phyloP scores from a whole-genome alignment of 2,888 invertebrate genomes.

The Heliconius sara region DNA sequence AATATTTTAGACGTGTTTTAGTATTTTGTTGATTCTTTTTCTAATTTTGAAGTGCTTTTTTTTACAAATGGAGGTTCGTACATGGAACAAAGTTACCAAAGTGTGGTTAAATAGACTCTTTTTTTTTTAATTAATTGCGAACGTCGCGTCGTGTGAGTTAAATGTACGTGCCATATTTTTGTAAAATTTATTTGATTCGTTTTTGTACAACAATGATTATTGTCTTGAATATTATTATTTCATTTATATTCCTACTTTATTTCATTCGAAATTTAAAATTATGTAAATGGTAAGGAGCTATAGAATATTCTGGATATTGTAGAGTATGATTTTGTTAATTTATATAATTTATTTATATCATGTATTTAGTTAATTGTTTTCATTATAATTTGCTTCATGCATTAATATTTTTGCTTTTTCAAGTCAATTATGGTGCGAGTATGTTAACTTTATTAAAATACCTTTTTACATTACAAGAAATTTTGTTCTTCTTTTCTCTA shows the following conservation, averaged over 20 bases:
- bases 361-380: slow-evolving; percentile 45
- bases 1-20: slow-evolving; percentile 57
- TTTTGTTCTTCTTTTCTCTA: slow-evolving; percentile 35
- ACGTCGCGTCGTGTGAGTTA: slow-evolving; percentile 44
- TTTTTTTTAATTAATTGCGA: slow-evolving; percentile 34
- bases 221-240: slow-evolving; percentile 24
- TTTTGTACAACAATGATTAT: slow-evolving; percentile 21
- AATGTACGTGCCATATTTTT: slow-evolving; percentile 57
- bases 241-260: slow-evolving; percentile 5
- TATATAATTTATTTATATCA: slow-evolving; percentile 40
- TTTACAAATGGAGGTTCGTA: slow-evolving; percentile 42
- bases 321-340: slow-evolving; percentile 39
- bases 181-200: slow-evolving; percentile 5
- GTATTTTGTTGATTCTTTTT: slow-evolving; percentile 42
- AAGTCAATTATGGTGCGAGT: slow-evolving; percentile 81
- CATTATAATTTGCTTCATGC: slow-evolving; percentile 49
- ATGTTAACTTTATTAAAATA: slow-evolving; percentile 54
- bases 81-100: slow-evolving; percentile 56
- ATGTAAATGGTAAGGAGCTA: not conserved
- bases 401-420: slow-evolving; percentile 61
- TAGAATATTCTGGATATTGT: slow-evolving; percentile 10
- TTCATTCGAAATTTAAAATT: not conserved
- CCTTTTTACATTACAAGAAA: slow-evolving; percentile 56
- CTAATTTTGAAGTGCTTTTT: slow-evolving; percentile 36
- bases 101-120: slow-evolving; percentile 49